Evolutionary conservation across 2,113 vertebrate genomes (phyloP).

Genomic region (Pachycephala philippinensis): DNA sequence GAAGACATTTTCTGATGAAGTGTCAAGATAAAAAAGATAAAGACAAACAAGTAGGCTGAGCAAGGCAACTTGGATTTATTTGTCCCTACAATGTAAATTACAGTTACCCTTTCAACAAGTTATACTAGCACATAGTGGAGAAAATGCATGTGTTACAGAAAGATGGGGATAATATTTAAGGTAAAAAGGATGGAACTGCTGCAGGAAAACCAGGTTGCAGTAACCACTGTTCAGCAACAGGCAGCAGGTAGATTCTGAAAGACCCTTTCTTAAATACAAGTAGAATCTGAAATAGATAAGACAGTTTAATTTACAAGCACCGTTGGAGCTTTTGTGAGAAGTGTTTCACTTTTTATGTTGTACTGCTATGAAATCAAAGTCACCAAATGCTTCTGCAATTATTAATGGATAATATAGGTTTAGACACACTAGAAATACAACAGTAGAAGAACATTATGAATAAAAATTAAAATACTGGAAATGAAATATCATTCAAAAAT

Average conservation of each 20-base stretch:
- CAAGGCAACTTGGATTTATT: neutral
- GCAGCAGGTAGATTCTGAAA: neutral
- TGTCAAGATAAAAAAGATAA: neutral
- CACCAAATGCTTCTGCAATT: neutral
- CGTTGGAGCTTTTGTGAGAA: neutral
- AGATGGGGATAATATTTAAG: accelerated
- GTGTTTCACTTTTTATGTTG: neutral
- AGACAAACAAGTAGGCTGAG: neutral
- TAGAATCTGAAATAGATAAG: neutral
- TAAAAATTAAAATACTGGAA: neutral
- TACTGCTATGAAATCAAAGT: neutral
- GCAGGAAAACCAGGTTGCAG: neutral
- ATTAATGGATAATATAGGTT: neutral
- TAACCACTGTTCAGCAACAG: neutral
- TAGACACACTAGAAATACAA: neutral
- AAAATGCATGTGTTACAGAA: neutral
- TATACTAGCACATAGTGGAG: neutral
- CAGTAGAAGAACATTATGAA: neutral
- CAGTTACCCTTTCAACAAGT: neutral
- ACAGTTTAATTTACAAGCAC: neutral
- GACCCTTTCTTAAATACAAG: neutral
- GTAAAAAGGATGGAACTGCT: neutral
- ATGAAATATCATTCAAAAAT: neutral
- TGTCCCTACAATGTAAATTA: neutral
- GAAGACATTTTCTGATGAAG: neutral